Base-by-base conservation (phyloP, 2,797 vertebrate genomes). In the Sebastiscus tertius region DNA sequence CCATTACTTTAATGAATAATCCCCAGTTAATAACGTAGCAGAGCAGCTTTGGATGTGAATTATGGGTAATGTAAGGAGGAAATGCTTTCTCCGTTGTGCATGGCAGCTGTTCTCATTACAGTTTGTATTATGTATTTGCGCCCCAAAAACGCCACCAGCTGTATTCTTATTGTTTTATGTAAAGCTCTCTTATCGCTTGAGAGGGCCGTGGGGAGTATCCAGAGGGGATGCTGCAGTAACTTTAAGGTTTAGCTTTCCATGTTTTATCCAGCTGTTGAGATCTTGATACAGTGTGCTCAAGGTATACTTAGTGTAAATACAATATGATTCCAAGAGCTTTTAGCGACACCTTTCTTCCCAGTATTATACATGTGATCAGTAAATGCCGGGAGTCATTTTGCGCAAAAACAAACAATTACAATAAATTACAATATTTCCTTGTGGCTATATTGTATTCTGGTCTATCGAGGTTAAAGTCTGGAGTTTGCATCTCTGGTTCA, bases 1-100 rank as follows among this genome's bases (percentile, higher is more conserved):
- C 79, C 88, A 92, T 88, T 93, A 85, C 58, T 78, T 85, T 77
- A 89, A 86, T 79, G 74, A 87, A 86, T 87, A 83, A 88, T 87
- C 62, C n/a, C 34, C 27, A 68, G 76, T 78, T 88, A 84, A 81
- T 92, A 81, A 85, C 39, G n/a, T 61, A 58, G 63, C 68, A 77
- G 64, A 74, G 63, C 72, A 83, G 80, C 52, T 83, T 69, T 87
- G 62, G 16, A 80, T 78, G 11, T 64, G 52, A 87, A 85, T 83
- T 83, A 75, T 72, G 42, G 72, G 70, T 79, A 72, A 84, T 64
- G 22, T 72, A 16, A 75, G 49, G 36, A 78, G 31, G 24, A 72
- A 66, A 60, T 79, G 24, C 46, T 63, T 63, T 76, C 42, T 63
- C 20, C 20, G 22, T 49, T 76, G 13, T 55, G 29, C 31, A 20